A percentile compares a stretch with the other conserved stretches of the same genome.
These are phyloP conservation scores for Procavia capensis DNA, from an alignment of 2,113 vertebrate species.

Conservation along the genomic window DNA sequence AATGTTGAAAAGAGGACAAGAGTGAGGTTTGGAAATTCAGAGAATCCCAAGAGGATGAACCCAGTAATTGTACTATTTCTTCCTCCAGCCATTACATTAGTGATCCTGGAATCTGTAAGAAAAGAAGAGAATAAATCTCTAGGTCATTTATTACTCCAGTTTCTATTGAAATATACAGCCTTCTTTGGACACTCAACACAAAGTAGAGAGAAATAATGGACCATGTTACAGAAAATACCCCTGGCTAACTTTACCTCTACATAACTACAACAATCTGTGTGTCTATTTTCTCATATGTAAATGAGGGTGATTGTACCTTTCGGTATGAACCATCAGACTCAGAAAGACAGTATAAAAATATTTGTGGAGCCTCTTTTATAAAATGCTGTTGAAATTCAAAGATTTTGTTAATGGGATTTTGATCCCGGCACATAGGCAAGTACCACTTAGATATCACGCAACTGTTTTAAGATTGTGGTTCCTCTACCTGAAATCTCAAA, in stretches of 20 bases:
- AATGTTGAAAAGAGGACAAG: slow-evolving; percentile 55
- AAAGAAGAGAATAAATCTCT: background rate
- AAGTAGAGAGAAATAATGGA: background rate
- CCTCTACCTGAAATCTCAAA: background rate
- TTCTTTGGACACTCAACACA: background rate
- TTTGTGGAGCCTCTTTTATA: background rate
- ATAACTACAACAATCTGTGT: background rate
- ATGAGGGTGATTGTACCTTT: background rate
- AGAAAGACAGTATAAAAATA: background rate
- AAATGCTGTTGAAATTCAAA: background rate
- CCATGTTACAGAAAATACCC: background rate
- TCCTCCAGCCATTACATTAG: background rate
- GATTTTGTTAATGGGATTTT: background rate
- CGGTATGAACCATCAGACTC: background rate
- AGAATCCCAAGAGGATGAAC: slow-evolving; percentile 67
- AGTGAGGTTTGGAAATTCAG: slow-evolving; percentile 46
- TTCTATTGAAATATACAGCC: background rate
- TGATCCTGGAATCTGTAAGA: background rate
- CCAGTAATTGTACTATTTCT: slow-evolving; percentile 8
- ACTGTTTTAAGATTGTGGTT: background rate
- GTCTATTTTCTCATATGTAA: background rate
- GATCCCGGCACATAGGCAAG: background rate
- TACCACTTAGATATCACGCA: background rate
- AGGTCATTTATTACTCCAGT: background rate
- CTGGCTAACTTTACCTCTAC: background rate